Evolutionary conservation across 2,888 invertebrate genomes (phyloP).

Genomic region (Rhagophthalmus giganteus): DNA sequence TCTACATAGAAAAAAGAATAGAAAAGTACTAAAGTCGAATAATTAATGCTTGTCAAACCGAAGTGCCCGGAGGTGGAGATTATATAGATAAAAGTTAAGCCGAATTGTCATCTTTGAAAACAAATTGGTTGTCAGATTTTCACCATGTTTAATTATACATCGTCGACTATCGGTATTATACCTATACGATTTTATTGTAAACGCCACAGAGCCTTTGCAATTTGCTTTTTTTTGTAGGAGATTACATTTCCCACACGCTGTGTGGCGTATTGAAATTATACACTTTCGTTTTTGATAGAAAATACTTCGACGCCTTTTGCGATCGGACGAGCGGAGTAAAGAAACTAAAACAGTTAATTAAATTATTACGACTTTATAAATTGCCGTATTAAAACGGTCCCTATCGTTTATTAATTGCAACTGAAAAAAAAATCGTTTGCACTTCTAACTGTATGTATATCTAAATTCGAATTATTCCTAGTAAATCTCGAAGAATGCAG

Average conservation of each 20-base stretch:
- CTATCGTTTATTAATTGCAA: too few species aligned
- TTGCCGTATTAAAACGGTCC: too few species aligned
- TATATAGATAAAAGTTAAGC: conserved; percentile 8
- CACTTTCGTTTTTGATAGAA: not conserved
- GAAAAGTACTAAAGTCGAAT: too few species aligned
- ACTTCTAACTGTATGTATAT: too few species aligned
- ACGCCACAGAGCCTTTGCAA: conserved; percentile 1
- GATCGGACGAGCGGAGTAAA: not conserved
- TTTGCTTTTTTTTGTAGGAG: conserved; percentile 6
- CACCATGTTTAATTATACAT: conserved; percentile 15
- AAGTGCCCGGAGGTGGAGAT: too few species aligned
- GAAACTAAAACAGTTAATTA: too few species aligned
- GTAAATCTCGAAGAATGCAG: conserved; percentile 9
- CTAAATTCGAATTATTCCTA: too few species aligned
- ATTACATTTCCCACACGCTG: conserved; percentile 5
- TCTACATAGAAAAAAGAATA: too few species aligned
- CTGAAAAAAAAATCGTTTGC: too few species aligned
- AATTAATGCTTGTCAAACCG: too few species aligned
- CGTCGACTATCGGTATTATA: conserved; percentile 6
- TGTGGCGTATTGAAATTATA: conserved; percentile 4
- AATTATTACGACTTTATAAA: too few species aligned
- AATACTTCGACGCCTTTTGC: not conserved
- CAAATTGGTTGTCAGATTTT: conserved; percentile 18
- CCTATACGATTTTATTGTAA: conserved; percentile 1
- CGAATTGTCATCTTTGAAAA: conserved; percentile 15